Evolutionary conservation across 2,113 vertebrate species (phyloP).

Genomic region (Parotia lawesii): DNA sequence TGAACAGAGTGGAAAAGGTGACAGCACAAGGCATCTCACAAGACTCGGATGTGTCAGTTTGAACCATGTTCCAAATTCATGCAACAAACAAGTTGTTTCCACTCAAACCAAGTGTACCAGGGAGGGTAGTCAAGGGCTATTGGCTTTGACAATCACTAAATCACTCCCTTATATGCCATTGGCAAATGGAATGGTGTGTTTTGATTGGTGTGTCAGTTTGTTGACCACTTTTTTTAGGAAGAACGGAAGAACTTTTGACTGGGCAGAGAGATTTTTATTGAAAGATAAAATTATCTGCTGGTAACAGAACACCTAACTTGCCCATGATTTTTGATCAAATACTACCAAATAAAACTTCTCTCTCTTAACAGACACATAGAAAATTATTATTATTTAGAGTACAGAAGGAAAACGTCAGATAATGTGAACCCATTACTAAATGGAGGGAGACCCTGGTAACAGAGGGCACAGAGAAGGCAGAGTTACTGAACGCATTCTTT

Average conservation of each 20-base stretch:
- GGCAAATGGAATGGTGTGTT: neutral
- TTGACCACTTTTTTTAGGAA: neutral
- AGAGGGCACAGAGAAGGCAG: neutral
- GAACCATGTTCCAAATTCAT: neutral
- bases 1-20: neutral
- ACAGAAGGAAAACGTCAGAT: neutral
- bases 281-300: neutral
- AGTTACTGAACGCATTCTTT: neutral
- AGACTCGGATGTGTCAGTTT: neutral
- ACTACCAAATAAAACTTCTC: neutral
- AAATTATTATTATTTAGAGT: neutral
- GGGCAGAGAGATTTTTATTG: neutral
- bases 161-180: neutral
- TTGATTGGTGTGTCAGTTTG: neutral
- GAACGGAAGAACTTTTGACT: neutral
- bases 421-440: neutral
- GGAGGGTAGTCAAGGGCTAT: neutral
- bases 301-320: neutral
- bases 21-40: neutral
- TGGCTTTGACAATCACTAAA: neutral
- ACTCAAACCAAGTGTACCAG: neutral
- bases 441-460: neutral
- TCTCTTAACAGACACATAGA: neutral
- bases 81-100: neutral
- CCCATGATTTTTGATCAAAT: neutral